These are phyloP conservation scores for Euplagia quadripunctaria DNA, from an alignment of 2,888 invertebrate species.

Conservation along the genomic window DNA sequence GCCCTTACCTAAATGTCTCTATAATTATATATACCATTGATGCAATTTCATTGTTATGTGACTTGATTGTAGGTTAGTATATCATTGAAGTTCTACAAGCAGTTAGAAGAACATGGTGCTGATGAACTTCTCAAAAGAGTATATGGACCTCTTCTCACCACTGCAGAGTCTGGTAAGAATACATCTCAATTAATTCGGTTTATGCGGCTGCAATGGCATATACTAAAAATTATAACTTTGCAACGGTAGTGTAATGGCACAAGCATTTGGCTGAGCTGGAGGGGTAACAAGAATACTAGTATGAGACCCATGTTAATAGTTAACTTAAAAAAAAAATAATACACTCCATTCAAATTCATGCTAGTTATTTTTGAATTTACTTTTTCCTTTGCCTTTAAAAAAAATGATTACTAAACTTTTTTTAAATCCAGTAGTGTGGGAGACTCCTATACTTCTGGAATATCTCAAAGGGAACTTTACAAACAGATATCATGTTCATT, in stretches of 20 bases:
- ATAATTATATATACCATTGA: neutral
- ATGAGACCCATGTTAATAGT: neutral
- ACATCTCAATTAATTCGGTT: neutral
- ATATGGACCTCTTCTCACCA: conserved; percentile 94
- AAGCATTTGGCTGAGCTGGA: no score
- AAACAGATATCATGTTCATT: neutral
- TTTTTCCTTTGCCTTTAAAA: neutral
- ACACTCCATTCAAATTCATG: neutral
- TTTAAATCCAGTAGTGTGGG: neutral
- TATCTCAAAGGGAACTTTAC: neutral
- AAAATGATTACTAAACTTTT: neutral
- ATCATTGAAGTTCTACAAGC: conserved; percentile 99
- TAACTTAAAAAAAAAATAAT: no score
- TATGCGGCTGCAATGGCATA: neutral
- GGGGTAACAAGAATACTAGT: neutral
- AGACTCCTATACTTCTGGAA: neutral
- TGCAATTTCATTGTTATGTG: neutral
- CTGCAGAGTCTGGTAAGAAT: conserved; percentile 93
- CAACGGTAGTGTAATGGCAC: neutral
- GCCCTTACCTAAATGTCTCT: no score
- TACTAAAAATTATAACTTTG: neutral
- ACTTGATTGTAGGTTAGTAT: conserved; percentile 95
- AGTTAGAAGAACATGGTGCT: conserved; percentile 99
- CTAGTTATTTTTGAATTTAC: neutral
- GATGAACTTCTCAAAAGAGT: conserved; percentile 98